Base-by-base conservation (phyloP, 2,888 invertebrate genomes). In the Lumbricus terrestris region DNA sequence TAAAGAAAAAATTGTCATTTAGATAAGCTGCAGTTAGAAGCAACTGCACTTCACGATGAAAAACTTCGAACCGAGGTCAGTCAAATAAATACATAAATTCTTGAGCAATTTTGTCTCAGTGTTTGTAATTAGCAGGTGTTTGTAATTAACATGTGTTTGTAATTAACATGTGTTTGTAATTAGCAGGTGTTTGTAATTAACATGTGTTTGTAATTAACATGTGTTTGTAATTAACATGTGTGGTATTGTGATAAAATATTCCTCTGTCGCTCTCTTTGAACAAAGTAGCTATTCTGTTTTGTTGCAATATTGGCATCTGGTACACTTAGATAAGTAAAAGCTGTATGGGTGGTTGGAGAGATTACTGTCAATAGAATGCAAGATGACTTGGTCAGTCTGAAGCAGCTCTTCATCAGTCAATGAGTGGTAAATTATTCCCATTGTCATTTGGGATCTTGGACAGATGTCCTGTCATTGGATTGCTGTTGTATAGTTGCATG, bases 11-110 rank as follows among this genome's bases (percentile, higher is more conserved):
- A 40, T 82, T 83, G 38, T 88, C n/a, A 92, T 93, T 13, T 93
- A 95, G 95, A 94, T 92, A 93, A 94, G 89, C 92, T 95, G 34
- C 95, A 95, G 92, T 93, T 93, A 82, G 95, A 95, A 92, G 94
- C 94, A 6, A 92, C 92, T 88, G 95, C 95, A 29, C 92, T 95
- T 89, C 93, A 94, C 89, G 94, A 95, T 90, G 95, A 95, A 91
- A 94, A 94, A 91, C 93, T 93, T 54, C 94, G 93, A 91, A 94
- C 95, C 37, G 95, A 95, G 94, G 95, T 94, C 92, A 90, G 69
- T 69, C 69, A 69, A n/a, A 69, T n/a, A 69, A 69, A 16, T n/a
- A n/a, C 69, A n/a, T 69, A n/a, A n/a, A n/a, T 69, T 69, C 69
- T 69, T 69, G 69, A 11, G 13, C n/a, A 69, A 16, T 69, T 69